Conservation (phyloP, 2,888 invertebrate genomes). For the Xylophagus ater region DNA sequence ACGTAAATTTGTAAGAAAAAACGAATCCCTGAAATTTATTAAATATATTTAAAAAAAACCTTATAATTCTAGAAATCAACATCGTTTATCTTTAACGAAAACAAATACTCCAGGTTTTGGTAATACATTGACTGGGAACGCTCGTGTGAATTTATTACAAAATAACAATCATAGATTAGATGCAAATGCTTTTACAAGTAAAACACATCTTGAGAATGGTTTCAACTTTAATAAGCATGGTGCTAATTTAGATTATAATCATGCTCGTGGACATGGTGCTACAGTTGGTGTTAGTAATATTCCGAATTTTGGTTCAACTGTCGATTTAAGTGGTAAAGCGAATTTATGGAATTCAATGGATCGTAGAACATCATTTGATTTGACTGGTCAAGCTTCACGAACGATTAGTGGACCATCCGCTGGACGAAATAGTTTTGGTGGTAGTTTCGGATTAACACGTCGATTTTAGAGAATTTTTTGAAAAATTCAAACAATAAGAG, state of each 20-base stretch:
- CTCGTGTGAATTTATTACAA: slow-evolving; percentile 24
- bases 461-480: slow-evolving; percentile 18
- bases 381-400: slow-evolving; percentile 24
- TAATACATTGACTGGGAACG: slow-evolving; percentile 20
- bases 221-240: slow-evolving; percentile 26
- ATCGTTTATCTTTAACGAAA: slow-evolving; percentile 20
- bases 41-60: not conserved
- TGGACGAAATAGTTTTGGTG: slow-evolving; percentile 21
- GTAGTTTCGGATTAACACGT: slow-evolving; percentile 21
- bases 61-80: not conserved
- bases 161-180: slow-evolving; percentile 20
- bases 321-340: slow-evolving; percentile 23
- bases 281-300: slow-evolving; percentile 23
- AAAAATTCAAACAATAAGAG: too few species aligned
- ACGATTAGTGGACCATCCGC: slow-evolving; percentile 23
- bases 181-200: slow-evolving; percentile 25
- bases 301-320: slow-evolving; percentile 24
- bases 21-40: not conserved
- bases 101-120: slow-evolving; percentile 22
- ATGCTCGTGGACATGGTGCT: slow-evolving; percentile 24
- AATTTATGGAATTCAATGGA: slow-evolving; percentile 26
- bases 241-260: slow-evolving; percentile 23
- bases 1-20: slow-evolving; percentile 9
- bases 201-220: slow-evolving; percentile 21
- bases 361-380: slow-evolving; percentile 24